Conservation (phyloP, 1,140 invertebrate species). For the Heterodera schachtii region DNA sequence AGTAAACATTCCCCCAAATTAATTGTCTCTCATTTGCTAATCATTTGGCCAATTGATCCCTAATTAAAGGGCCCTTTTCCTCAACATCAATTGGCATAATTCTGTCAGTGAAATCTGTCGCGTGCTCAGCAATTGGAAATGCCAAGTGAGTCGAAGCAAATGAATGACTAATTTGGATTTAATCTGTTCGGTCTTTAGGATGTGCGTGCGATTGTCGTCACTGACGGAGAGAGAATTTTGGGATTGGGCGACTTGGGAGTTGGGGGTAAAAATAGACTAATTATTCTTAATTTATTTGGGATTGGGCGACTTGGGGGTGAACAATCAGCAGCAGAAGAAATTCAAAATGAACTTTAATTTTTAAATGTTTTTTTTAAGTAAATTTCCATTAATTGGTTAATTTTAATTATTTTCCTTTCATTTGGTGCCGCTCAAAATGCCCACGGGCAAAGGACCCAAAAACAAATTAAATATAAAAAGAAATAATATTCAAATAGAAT, state of each 20-base stretch:
- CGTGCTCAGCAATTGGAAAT: constrained; percentile 78
- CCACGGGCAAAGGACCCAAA: no score
- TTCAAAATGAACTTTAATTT: no score
- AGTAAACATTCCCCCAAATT: not conserved
- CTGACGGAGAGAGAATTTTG: constrained; percentile 89
- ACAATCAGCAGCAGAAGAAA: no score
- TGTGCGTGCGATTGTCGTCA: constrained; percentile 83
- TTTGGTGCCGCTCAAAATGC: no score
- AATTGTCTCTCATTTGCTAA: not conserved
- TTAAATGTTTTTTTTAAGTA: no score
- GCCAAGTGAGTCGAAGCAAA: constrained; percentile 74
- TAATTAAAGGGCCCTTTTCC: constrained; percentile 77
- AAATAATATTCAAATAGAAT: no score
- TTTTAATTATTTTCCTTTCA: no score
- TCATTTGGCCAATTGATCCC: no score
- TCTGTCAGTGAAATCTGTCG: constrained; percentile 74
- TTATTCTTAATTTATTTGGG: not conserved
- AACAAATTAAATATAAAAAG: no score
- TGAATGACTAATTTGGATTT: not conserved
- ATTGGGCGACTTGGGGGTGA: not conserved
- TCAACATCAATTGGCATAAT: constrained; percentile 87
- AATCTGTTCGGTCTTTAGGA: constrained; percentile 59
- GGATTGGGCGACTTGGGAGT: constrained; percentile 91
- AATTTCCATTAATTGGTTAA: no score
- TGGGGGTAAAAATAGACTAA: no score